Base-by-base conservation (phyloP, 2,888 invertebrate genomes). In the Rhopalosiphum nymphaeae region DNA sequence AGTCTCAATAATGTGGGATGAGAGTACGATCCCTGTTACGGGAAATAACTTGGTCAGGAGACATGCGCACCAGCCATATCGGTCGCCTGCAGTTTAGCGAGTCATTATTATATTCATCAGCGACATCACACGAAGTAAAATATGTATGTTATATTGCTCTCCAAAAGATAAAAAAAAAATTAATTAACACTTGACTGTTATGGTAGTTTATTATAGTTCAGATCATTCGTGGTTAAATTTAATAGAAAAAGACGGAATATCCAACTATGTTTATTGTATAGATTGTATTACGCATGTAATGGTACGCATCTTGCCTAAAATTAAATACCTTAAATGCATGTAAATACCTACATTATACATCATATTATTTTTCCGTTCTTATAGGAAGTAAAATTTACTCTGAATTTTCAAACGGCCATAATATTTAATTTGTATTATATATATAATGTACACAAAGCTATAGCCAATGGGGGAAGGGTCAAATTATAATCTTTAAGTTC, bases 1-100 rank as follows among this genome's bases (percentile, higher is more conserved):
- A 78, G 78, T 78, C 53, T 53, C 53, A 53, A 5, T 16, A n/a
- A n/a, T n/a, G n/a, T n/a, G n/a, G n/a, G n/a, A n/a, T n/a, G n/a
- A n/a, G n/a, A n/a, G n/a, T n/a, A n/a, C n/a, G n/a, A n/a, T 53
- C 53, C 9, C 36, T 36, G 21, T 21, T 78, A 36, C 78, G 36
- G 36, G 21, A 78, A 78, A 78, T 78, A 78, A 78, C 78, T 78
- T 78, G 78, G 78, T 78, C 78, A 78, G 78, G 36, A 36, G 78
- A 78, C 78, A 78, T 78, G 78, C 78, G 78, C 78, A 25, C 36
- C 36, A 9, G 36, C 36, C 9, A 78, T 21, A 29, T 78, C 9
- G 78, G 78, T 78, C 78, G 78, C 21, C 36, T 78, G 78, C 78
- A 78, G 21, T 36, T 78, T 21, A 7, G 78, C 9, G 78, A 21